phyloP scores from a whole-genome alignment of 2,113 vertebrate species.

The Cynoglossus semilaevis region DNA sequence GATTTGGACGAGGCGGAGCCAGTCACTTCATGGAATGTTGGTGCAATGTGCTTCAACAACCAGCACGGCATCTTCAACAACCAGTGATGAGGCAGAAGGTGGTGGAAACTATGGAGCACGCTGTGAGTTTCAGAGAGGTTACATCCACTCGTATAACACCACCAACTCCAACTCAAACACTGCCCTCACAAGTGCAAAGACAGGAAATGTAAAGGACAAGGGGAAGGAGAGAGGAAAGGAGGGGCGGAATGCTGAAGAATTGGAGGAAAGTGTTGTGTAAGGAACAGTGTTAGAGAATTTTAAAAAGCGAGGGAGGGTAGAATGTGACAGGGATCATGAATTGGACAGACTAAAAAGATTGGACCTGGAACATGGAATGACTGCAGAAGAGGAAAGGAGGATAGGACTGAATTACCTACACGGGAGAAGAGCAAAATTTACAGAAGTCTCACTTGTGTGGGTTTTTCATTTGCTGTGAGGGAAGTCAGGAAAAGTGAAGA shows the following conservation, averaged over 20 bases:
- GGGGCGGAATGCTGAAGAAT: conserved; percentile 64
- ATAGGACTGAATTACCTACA: conserved; percentile 22
- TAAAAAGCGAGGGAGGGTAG: conserved; percentile 14
- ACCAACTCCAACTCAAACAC: conserved; percentile 76
- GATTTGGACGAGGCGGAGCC: conserved; percentile 87
- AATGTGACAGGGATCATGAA: conserved; percentile 20
- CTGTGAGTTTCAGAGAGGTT: conserved; percentile 61
- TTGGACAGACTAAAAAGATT: conserved; percentile 22
- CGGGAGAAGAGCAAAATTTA: conserved; percentile 1
- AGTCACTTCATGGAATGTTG: conserved; percentile 87
- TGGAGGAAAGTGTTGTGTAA: conserved; percentile 89
- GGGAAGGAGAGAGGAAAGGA: conserved; percentile 51
- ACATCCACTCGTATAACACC: conserved; percentile 74
- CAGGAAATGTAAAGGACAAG: conserved; percentile 30
- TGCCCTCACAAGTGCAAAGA: conserved; percentile 25
- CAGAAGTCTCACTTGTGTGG: conserved; percentile 27
- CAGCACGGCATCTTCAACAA: conserved; percentile 65
- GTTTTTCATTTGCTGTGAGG: conserved; percentile 28
- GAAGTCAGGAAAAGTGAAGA: conserved; percentile 17
- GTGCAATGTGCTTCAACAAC: conserved; percentile 73
- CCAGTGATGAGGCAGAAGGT: conserved; percentile 57
- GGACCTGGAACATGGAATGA: conserved; percentile 18
- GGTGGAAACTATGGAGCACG: conserved; percentile 26
- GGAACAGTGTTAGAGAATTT: background rate
- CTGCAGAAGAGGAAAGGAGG: conserved; percentile 11